Evolutionary conservation across 2,888 invertebrate species (phyloP), one percentile per base, ranked within the genome.

Genomic region (Neuroscelio doddi): DNA sequence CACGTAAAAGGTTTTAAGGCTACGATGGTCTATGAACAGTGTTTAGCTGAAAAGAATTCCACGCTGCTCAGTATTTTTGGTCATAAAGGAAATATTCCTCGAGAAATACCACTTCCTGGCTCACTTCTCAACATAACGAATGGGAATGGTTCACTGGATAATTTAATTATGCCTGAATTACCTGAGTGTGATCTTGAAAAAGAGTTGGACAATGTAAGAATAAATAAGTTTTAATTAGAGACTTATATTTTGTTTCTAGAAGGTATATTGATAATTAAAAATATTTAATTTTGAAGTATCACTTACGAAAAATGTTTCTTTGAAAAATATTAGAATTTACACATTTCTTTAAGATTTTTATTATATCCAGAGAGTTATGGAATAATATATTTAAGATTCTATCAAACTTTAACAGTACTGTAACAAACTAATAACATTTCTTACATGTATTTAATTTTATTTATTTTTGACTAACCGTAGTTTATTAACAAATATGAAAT

Each of bases 181-280:
- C 92, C 93, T 0, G 89, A 89, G 47, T 96, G 96, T 78, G 92
- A 94, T 86, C 85, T 96, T 68, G 89, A 95, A 78, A 92, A 93
- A 80, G 96, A 96, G 83, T 85, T 96, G 62, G 94, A 93, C 79
- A 95, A 95, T 86, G 95, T 95, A 85, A 91, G 91, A n/a, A n/a
- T n/a, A n/a, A n/a, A n/a, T n/a, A n/a, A n/a, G n/a, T n/a, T n/a
- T n/a, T 89, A 39, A 27, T 16, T 1, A 1, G 12, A 27, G 3
- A 44, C n/a, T n/a, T 8, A n/a, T 7, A 21, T 42, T 42, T 45
- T 44, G 0, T 21, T 45, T 12, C 15, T 12, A 24, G 8, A 3
- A 34, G 14, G 14, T n/a, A n/a, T n/a, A n/a, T n/a, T n/a, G n/a
- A n/a, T n/a, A n/a, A 12, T 15, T n/a, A 15, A 16, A 14, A 12